These are phyloP conservation scores for Takifugu rubripes DNA, from an alignment of 2,797 vertebrate species.

Conservation along the genomic window DNA sequence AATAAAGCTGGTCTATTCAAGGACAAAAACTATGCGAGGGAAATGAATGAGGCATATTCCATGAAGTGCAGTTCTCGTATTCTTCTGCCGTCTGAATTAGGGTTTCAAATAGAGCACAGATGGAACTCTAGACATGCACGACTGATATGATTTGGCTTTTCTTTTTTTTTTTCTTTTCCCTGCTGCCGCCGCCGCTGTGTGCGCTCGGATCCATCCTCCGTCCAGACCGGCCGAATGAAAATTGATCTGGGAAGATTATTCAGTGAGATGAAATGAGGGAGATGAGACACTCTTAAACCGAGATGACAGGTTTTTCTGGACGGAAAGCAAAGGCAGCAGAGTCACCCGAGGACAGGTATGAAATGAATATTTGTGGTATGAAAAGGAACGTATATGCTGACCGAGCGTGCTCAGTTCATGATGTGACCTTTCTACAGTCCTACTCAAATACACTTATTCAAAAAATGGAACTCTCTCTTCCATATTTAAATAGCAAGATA, in stretches of 20 bases:
- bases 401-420: slow-evolving; percentile 31
- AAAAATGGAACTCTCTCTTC: slow-evolving; percentile 44
- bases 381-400: slow-evolving; percentile 13
- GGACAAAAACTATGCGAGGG: slow-evolving; percentile 33
- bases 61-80: slow-evolving; percentile 37
- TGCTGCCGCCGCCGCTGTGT: slow-evolving; percentile 41
- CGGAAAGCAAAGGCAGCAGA: too few relatives aligned
- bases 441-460: slow-evolving; percentile 61
- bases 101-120: slow-evolving; percentile 49
- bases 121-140: slow-evolving; percentile 50
- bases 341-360: background rate
- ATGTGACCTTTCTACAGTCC: slow-evolving; percentile 61
- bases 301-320: slow-evolving; percentile 14
- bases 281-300: slow-evolving; percentile 17
- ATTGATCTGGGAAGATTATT: slow-evolving; percentile 50
- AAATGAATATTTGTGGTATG: slow-evolving; percentile 34
- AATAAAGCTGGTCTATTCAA: slow-evolving; percentile 36
- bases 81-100: slow-evolving; percentile 39
- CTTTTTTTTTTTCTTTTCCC: slow-evolving; percentile 10
- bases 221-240: slow-evolving; percentile 46
- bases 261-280: slow-evolving; percentile 23
- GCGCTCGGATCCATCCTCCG: slow-evolving; percentile 36
- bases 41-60: slow-evolving; percentile 45
- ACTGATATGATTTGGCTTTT: slow-evolving; percentile 52
- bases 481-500: slow-evolving; percentile 32